Conservation (phyloP, 37 sponge, comb jelly and placozoan genomes). For the Halichondria panicea region DNA sequence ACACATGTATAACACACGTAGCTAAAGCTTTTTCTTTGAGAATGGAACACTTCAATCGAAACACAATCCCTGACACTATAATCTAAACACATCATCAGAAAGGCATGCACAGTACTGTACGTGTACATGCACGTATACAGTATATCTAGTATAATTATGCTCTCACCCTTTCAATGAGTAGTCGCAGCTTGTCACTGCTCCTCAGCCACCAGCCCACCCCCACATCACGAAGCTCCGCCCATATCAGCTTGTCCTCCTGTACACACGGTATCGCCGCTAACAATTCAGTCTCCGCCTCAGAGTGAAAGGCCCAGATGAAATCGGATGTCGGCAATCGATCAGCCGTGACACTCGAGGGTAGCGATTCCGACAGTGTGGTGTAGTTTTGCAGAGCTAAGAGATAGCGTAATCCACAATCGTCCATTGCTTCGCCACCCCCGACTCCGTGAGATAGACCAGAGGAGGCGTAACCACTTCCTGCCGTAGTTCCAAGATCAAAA, state of each 20-base stretch:
- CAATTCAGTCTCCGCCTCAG: conserved; percentile 84
- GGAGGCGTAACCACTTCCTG: conserved; percentile 68
- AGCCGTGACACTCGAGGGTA: conserved; percentile 35
- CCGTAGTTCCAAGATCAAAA: not conserved
- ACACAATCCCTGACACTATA: no score
- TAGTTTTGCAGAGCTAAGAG: conserved; percentile 74
- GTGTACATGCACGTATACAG: not conserved
- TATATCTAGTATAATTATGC: no score
- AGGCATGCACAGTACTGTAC: not conserved
- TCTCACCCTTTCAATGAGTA: conserved; percentile 81
- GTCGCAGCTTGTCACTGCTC: conserved; percentile 75
- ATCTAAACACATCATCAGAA: not conserved
- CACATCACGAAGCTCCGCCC: conserved; percentile 80
- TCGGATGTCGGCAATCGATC: conserved; percentile 54
- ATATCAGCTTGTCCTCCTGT: conserved; percentile 59
- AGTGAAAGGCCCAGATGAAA: conserved; percentile 97
- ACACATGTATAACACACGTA: no score
- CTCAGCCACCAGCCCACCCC: conserved; percentile 97
- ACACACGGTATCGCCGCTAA: conserved; percentile 82
- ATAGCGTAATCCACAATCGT: conserved; percentile 95
- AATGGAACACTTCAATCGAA: no score
- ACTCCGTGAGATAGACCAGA: conserved; percentile 24
- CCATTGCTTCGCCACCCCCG: conserved; percentile 81
- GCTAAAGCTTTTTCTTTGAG: not conserved
- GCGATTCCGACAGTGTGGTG: conserved; percentile 42